Percentiles rank a stretch among this genome's conserved stretches.
These are phyloP conservation scores for Drosophila atripex DNA, from an alignment of 2,888 invertebrate species.

Conservation along the genomic window DNA sequence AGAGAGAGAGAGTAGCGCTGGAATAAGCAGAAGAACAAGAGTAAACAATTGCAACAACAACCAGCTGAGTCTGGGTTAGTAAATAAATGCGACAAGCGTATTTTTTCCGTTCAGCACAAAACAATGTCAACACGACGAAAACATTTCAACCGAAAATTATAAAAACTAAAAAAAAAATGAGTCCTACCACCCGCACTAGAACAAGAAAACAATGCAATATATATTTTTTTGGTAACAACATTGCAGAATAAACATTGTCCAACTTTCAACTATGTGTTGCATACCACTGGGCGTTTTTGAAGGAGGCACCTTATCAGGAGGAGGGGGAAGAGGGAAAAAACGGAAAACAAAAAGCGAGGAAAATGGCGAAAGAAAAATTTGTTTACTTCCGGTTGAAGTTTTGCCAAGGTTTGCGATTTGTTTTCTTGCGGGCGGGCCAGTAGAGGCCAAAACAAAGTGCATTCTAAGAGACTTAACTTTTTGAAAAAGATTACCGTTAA, in stretches of 20 bases:
- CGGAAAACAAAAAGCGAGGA: conserved; percentile 5
- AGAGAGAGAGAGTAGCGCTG: conserved; percentile 1
- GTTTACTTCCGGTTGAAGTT: conserved; percentile 56
- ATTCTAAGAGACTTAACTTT: background rate
- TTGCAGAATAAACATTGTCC: conserved; percentile 22
- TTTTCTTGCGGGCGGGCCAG: conserved; percentile 23
- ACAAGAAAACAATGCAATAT: conserved; percentile 12
- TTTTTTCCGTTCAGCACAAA: conserved; percentile 66
- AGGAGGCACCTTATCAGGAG: conserved; percentile 13
- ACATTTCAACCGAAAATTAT: conserved; percentile 51
- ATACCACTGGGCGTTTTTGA: conserved; percentile 51
- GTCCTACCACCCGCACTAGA: conserved; percentile 14
- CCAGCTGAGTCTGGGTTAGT: conserved; percentile 48
- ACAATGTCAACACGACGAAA: conserved; percentile 70
- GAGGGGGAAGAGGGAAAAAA: background rate
- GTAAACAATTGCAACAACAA: conserved; percentile 40
- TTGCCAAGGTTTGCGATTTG: conserved; percentile 30
- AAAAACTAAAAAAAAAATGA: conserved; percentile 26
- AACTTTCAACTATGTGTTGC: conserved; percentile 54
- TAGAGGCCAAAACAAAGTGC: conserved; percentile 24
- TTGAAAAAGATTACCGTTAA: background rate
- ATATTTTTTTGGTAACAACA: background rate
- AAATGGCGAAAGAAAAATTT: conserved; percentile 36
- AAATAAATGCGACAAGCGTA: conserved; percentile 71
- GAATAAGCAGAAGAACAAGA: conserved; percentile 42